These are phyloP conservation scores for Amiota mariae DNA, from an alignment of 2,888 invertebrate species.

Conservation along the genomic window DNA sequence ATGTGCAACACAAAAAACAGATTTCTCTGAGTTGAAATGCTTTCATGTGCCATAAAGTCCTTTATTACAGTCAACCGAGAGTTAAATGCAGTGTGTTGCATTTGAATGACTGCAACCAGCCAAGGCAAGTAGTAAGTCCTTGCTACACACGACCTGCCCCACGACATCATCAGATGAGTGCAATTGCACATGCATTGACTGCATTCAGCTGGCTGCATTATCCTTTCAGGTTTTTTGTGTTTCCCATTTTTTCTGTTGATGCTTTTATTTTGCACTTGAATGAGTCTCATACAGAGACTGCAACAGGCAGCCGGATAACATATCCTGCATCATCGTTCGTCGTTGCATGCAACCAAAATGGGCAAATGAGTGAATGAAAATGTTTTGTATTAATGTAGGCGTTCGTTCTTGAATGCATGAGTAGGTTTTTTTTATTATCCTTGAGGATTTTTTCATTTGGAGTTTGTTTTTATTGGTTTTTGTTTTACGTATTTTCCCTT, in stretches of 20 bases:
- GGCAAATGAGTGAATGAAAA: not conserved
- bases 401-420: conserved; percentile 15
- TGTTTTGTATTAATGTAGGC: not conserved
- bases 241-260: conserved; percentile 43
- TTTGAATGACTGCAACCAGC: conserved; percentile 45
- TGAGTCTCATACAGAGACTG: conserved; percentile 28
- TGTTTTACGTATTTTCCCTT: conserved; percentile 19
- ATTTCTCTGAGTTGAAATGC: conserved; percentile 39
- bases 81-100: conserved; percentile 61
- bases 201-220: conserved; percentile 52
- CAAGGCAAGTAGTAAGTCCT: conserved; percentile 32
- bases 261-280: conserved; percentile 49
- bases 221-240: conserved; percentile 43
- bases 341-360: conserved; percentile 38
- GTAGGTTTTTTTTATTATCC: conserved; percentile 16
- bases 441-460: conserved; percentile 20
- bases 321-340: conserved; percentile 38
- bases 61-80: conserved; percentile 69
- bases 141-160: conserved; percentile 32
- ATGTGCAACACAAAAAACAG: conserved; percentile 33
- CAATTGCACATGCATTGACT: conserved; percentile 59
- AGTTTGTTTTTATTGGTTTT: not conserved
- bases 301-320: no score
- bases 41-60: conserved; percentile 56
- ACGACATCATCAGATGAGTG: not conserved